phyloP scores from a whole-genome alignment of 2,113 vertebrate species.

The Oncorhynchus clarkii region DNA sequence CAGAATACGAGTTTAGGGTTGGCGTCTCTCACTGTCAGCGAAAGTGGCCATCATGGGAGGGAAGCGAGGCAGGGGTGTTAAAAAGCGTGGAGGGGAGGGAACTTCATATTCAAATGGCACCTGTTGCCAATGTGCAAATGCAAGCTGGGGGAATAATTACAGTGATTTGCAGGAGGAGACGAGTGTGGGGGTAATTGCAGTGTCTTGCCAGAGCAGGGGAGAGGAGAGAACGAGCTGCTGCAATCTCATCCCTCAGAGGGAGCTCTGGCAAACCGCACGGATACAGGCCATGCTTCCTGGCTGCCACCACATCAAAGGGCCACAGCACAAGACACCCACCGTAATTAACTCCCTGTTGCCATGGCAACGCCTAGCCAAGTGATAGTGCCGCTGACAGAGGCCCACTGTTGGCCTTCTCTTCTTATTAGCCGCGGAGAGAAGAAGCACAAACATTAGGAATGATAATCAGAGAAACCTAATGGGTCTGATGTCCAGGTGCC shows the following conservation, averaged over 20 bases:
- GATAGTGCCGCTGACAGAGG: slow-evolving; percentile 33
- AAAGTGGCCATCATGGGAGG: slow-evolving; percentile 54
- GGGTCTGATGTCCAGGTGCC: slow-evolving; percentile 51
- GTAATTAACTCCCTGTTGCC: slow-evolving; percentile 73
- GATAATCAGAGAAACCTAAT: slow-evolving; percentile 60
- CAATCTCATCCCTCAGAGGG: slow-evolving; percentile 32
- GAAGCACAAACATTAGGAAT: slow-evolving; percentile 61
- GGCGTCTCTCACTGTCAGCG: slow-evolving; percentile 39
- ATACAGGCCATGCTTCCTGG: slow-evolving; percentile 20
- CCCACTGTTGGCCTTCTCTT: slow-evolving; percentile 22
- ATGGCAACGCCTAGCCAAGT: slow-evolving; percentile 62
- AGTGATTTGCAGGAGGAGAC: slow-evolving; percentile 72
- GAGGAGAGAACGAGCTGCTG: slow-evolving; percentile 45
- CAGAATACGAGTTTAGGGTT: no score
- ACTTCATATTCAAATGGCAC: slow-evolving; percentile 74
- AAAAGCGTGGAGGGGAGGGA: slow-evolving; percentile 40
- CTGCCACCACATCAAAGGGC: slow-evolving; percentile 38
- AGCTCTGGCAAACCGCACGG: not conserved
- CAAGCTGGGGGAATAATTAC: slow-evolving; percentile 75
- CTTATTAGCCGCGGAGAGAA: slow-evolving; percentile 44
- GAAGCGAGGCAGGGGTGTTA: slow-evolving; percentile 45
- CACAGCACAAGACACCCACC: slow-evolving; percentile 30
- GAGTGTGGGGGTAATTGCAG: slow-evolving; percentile 76
- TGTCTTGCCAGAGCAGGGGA: slow-evolving; percentile 59
- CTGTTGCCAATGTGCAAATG: slow-evolving; percentile 74